These are phyloP conservation scores for Alca torda DNA, from an alignment of 2,797 vertebrate genomes.

Conservation along the genomic window DNA sequence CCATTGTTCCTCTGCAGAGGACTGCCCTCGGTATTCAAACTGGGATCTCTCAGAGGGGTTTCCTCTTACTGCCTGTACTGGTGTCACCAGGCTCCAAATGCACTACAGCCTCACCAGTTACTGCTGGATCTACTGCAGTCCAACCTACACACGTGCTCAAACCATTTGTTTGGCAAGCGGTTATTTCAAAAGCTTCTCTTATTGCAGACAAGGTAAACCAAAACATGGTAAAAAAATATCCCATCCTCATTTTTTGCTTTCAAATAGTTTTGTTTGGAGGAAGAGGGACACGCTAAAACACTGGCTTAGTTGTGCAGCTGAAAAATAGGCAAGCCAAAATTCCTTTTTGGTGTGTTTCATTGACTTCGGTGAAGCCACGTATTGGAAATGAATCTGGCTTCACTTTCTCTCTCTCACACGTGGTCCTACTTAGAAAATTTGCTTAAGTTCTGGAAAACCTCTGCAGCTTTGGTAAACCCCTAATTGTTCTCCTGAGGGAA, in stretches of 20 bases:
- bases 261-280: not conserved
- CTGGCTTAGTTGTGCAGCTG: not conserved
- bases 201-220: not conserved
- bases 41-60: not conserved
- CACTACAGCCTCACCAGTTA: not conserved
- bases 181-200: not conserved
- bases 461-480: constrained; percentile 35
- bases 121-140: not conserved
- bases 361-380: not conserved
- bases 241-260: not conserved
- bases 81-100: not conserved
- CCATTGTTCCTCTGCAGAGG: not conserved
- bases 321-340: not conserved
- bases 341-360: not conserved
- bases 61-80: not conserved
- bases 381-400: not conserved
- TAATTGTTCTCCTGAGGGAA: constrained; percentile 21
- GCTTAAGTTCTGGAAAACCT: constrained; percentile 6
- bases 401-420: fast-evolving
- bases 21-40: not conserved
- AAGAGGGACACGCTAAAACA: not conserved
- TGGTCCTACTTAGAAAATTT: not conserved
- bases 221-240: not conserved
- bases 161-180: not conserved
- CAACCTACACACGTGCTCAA: fast-evolving